Conservation (phyloP, 64 coral and sea anemone species). For the Stichodactyla helianthus region DNA sequence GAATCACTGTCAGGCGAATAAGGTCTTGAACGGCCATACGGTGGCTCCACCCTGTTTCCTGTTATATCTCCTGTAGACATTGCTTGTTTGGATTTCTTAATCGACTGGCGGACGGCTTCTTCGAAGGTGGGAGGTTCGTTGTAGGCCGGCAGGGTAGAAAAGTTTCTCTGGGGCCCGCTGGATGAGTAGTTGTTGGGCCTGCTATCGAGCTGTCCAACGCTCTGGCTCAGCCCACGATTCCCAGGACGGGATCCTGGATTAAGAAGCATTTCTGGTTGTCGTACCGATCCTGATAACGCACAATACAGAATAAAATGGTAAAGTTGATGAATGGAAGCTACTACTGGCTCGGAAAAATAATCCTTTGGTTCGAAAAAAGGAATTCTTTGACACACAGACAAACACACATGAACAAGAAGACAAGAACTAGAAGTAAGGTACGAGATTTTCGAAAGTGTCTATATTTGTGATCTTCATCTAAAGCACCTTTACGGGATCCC, state of each 20-base stretch:
- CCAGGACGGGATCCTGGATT: slow-evolving; percentile 73
- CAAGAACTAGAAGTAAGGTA: background rate
- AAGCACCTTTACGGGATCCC: background rate
- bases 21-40: slow-evolving; percentile 5
- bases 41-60: slow-evolving; percentile 21
- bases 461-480: too few relatives aligned
- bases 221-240: slow-evolving; percentile 59
- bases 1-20: background rate
- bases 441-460: background rate
- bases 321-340: slow-evolving; percentile 32
- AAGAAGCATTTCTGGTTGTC: slow-evolving; percentile 60
- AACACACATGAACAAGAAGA: background rate
- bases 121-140: slow-evolving; percentile 90
- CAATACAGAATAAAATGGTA: slow-evolving; percentile 12
- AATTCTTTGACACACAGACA: background rate
- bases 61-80: slow-evolving; percentile 73
- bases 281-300: slow-evolving; percentile 61
- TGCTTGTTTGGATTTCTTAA: slow-evolving; percentile 57
- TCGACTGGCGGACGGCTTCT: slow-evolving; percentile 85
- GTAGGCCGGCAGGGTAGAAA: slow-evolving; percentile 65
- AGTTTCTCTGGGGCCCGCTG: slow-evolving; percentile 73
- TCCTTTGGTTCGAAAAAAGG: background rate
- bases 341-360: background rate
- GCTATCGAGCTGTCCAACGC: slow-evolving; percentile 58
- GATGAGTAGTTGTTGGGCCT: slow-evolving; percentile 53